Evolutionary conservation across 1,140 invertebrate genomes (phyloP), one percentile per base, ranked within the genome.

Genomic region (Aethina tumida): DNA sequence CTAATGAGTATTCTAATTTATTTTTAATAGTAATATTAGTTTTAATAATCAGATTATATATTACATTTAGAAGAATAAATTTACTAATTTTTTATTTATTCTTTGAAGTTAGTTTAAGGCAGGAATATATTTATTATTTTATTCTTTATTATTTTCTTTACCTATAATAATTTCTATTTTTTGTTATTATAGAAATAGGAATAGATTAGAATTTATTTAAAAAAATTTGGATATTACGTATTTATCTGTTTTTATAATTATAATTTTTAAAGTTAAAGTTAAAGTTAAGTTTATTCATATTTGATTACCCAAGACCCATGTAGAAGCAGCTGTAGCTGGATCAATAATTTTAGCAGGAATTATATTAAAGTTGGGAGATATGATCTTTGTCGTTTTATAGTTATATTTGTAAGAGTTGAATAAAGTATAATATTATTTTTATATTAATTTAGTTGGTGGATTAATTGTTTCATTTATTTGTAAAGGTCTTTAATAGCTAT

Each of bases 301-400:
- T 52, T 81, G 78, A 59, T 60, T 82, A 34, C 77, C 77, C 31
- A 79, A 79, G 37, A 77, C 76, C 65, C 77, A 81, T 74, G 76
- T 81, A 13, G 76, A 82, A 55, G 75, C 76, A 47, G 74, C 77
- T n/a, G 55, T 79, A 57, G 67, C 67, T 31, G 74, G 75, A 4
- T 79, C 77, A 21, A 79, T 81, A 63, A 71, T 81, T 73, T 74
- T 81, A 60, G 77, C 76, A 24, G 77, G 70, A 0, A 58, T 81
- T 61, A 64, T 80, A 56, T 62, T 81, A 60, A 81, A 80, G 60
- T 67, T 80, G 65, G 77, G 75, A 2, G 65, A 4, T 77, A 73
- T 68, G 74, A 75, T 0, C 44, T 80, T 43, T 53, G 76, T 31
- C 74, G 73, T 15, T 29, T 74, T 39, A 46, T 71, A 54, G 50